Conservation (phyloP, 2,797 vertebrate species). For the Coregonus ussuriensis region DNA sequence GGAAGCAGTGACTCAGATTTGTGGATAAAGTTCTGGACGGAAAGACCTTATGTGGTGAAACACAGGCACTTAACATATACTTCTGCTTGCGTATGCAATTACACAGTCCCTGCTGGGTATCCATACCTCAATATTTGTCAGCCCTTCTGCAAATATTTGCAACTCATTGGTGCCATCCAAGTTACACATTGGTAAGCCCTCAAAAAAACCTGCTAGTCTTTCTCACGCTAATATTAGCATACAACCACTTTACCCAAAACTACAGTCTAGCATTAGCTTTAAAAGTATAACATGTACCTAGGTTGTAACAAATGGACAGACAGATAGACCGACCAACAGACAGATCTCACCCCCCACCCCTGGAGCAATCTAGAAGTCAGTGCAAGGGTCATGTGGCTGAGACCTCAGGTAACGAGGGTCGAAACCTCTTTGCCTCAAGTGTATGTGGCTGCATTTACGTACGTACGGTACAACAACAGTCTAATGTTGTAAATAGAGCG, state of each 20-base stretch:
- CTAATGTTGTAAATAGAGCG: too few species aligned
- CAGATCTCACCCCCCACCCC: not conserved
- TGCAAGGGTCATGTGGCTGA: too few species aligned
- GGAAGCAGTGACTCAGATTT: not conserved
- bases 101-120: not conserved
- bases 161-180: not conserved
- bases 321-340: not conserved
- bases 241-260: not conserved
- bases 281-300: not conserved
- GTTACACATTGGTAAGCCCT: not conserved
- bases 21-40: not conserved
- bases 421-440: not conserved
- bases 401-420: not conserved
- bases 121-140: not conserved
- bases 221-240: not conserved
- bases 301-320: not conserved
- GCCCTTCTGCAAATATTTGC: not conserved
- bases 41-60: not conserved
- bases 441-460: not conserved
- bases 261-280: not conserved
- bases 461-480: too few species aligned
- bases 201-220: not conserved
- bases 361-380: too few species aligned
- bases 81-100: not conserved
- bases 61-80: not conserved